Evolutionary conservation across 64 coral and sea anemone genomes (phyloP).

Genomic region (Stylophora pistillata): DNA sequence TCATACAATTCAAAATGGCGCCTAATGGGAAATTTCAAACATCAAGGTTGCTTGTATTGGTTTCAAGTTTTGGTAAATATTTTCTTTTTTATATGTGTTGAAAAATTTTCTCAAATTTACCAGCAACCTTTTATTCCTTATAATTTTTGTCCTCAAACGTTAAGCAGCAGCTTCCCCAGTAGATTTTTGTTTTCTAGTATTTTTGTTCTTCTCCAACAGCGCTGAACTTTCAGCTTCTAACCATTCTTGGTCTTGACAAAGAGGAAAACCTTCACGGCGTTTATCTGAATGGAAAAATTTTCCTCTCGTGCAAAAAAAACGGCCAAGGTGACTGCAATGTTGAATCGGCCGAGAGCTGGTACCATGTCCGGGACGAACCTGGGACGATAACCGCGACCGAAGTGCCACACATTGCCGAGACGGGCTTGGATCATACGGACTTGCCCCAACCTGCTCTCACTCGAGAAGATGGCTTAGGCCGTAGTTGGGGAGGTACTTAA

Average conservation of each 20-base stretch:
- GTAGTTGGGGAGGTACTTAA: not conserved
- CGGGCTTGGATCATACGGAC: not conserved
- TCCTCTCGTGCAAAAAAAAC: not conserved
- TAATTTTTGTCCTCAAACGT: too few relatives aligned
- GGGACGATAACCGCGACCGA: not conserved
- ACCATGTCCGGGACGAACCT: not conserved
- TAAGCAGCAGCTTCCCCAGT: too few relatives aligned
- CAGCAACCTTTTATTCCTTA: too few relatives aligned
- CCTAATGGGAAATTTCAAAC: too few relatives aligned
- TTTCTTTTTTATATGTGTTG: too few relatives aligned
- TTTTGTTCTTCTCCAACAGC: not conserved
- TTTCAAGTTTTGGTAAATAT: too few relatives aligned
- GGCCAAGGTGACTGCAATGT: not conserved
- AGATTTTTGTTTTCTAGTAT: not conserved
- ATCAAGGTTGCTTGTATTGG: too few relatives aligned
- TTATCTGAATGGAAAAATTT: not conserved
- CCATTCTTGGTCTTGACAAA: not conserved
- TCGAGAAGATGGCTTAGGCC: not conserved
- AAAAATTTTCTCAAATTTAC: too few relatives aligned
- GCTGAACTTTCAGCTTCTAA: not conserved
- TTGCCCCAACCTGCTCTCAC: not conserved
- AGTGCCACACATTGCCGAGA: not conserved
- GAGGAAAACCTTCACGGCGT: not conserved
- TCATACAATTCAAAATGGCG: too few relatives aligned
- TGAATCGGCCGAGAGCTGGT: not conserved